Percentiles rank a stretch among this genome's conserved stretches.
phyloP scores from a whole-genome alignment of 1,140 invertebrate species.

The Elysia chlorotica region DNA sequence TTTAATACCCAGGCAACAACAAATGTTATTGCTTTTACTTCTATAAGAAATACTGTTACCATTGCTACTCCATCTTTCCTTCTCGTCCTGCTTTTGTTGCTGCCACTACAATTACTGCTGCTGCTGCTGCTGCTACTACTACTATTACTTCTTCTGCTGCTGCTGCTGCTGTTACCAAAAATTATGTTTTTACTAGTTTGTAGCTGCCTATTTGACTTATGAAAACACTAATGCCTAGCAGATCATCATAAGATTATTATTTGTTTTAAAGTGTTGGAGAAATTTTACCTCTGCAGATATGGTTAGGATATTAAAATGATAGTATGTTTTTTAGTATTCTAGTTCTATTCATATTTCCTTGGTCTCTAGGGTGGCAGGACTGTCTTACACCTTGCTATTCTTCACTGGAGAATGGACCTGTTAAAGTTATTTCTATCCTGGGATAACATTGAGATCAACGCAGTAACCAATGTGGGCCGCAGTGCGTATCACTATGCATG shows the following conservation, averaged over 20 bases:
- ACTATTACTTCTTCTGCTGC: too few species aligned
- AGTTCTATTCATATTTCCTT: too few species aligned
- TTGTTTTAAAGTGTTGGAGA: too few species aligned
- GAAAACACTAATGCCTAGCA: too few species aligned
- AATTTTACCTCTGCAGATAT: too few species aligned
- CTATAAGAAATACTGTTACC: neutral
- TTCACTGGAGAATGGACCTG: slow-evolving; percentile 34
- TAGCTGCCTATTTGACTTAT: too few species aligned
- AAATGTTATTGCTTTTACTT: neutral
- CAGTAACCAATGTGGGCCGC: slow-evolving; percentile 38
- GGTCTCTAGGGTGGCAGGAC: slow-evolving; percentile 36
- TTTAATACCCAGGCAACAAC: neutral
- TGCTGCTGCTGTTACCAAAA: too few species aligned
- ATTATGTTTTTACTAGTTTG: too few species aligned
- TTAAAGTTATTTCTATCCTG: slow-evolving; percentile 30
- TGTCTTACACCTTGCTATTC: slow-evolving; percentile 34
- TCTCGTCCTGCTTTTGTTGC: neutral
- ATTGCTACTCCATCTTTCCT: neutral
- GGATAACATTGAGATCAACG: slow-evolving; percentile 27
- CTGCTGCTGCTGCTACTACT: neutral
- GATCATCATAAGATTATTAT: too few species aligned
- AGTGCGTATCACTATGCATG: slow-evolving; percentile 40
- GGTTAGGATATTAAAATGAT: too few species aligned
- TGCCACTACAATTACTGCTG: neutral
- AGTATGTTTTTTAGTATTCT: too few species aligned